Conservation (phyloP, 2,113 vertebrate genomes). For the Megaceryle maxima region DNA sequence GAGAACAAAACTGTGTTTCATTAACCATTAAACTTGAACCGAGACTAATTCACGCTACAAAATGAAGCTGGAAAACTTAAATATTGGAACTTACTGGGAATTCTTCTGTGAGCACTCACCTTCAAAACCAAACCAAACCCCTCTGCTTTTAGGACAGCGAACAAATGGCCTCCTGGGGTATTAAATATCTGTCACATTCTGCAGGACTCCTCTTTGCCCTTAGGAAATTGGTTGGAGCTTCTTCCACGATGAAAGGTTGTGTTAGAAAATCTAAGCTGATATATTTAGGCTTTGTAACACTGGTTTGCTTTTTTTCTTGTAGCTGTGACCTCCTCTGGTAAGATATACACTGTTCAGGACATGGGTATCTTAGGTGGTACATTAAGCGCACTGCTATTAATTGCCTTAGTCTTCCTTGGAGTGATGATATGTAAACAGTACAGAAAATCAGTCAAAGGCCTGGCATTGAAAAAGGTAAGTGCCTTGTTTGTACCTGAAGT, state of each 20-base stretch:
- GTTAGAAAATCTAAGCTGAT: not conserved
- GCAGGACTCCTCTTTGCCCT: not conserved
- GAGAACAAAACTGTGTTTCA: not conserved
- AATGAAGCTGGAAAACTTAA: not conserved
- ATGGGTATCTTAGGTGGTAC: constrained; percentile 82
- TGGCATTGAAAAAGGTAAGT: not conserved
- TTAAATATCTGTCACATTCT: not conserved
- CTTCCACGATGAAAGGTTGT: not conserved
- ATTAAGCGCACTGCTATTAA: constrained; percentile 78
- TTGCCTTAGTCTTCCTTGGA: constrained; percentile 79
- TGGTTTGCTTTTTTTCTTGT: not conserved
- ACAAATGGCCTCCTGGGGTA: not conserved
- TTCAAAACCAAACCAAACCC: not conserved
- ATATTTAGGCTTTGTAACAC: not conserved
- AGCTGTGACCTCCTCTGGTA: not conserved
- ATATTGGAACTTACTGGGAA: not conserved
- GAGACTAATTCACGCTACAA: not conserved
- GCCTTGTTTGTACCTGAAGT: not conserved
- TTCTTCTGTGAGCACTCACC: not conserved
- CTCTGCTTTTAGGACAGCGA: not conserved
- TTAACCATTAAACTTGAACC: not conserved
- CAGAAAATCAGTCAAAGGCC: not conserved
- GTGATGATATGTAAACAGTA: constrained; percentile 57
- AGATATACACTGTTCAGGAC: constrained; percentile 60
- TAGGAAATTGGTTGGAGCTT: not conserved